Evolutionary conservation across 2,113 vertebrate genomes (phyloP), one percentile per base, ranked within the genome.

Genomic region (Vidua chalybeata): DNA sequence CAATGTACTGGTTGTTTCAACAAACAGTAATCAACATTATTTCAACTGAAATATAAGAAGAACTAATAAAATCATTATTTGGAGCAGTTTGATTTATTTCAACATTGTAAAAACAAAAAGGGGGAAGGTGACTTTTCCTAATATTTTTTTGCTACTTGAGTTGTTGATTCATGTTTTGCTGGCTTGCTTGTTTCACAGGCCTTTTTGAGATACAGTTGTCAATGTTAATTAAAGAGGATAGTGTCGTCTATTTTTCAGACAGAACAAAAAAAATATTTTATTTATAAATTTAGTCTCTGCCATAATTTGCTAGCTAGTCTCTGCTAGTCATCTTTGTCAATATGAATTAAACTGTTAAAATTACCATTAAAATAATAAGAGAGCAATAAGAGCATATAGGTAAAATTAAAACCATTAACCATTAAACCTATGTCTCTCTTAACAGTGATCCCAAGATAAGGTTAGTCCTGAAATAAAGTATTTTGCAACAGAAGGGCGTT

Each of bases 201-300:
- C 78, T 58, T 83, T 95, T 80, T 91, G 69, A 93, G 92, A 85
- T 61, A 78, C 35, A 77, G 69, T 73, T 95, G 89, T 83, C 87
- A 94, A 24, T 6, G 2, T 89, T 93, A 85, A 95, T 91, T 92
- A 94, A 93, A 92, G n/a, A 83, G 54, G 55, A 73, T 27, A 79
- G 54, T 84, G 75, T 84, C 23, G 3, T 94, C 67, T 90, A 13
- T 84, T 94, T 87, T 69, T 75, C 78, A 92, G 86, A 86, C n/a
- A 93, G 77, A 90, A 81, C 22, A 87, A 79, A 81, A 89, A 56
- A 14, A 5, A 11, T 52, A 76, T 51, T 81, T 81, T 79, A 86
- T 64, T 90, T 72, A 46, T 64, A 75, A 64, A 79, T 74, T 71
- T 91, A 85, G 33, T 83, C 21, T 84, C 61, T 58, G 24, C 43